Evolutionary conservation across 2,797 vertebrate genomes (phyloP), one percentile per base, ranked within the genome.

Genomic region (Tenualosa ilisha): DNA sequence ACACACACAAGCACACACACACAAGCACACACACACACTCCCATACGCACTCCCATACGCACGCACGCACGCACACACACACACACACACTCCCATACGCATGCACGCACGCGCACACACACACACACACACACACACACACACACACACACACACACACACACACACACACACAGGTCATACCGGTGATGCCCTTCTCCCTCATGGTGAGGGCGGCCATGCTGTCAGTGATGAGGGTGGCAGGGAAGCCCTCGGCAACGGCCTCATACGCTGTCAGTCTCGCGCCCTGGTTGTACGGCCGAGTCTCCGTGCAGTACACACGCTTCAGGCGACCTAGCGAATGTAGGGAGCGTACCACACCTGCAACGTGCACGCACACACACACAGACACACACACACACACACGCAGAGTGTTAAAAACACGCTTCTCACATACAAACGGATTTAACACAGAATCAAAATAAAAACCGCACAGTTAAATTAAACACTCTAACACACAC

Each of bases 201-300:
- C 95, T 95, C 96, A 98, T 97, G 92, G 97, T 93, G 0, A 97
- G 94, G 0, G 97, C 96, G 0, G 95, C 97, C 95, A 96, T 96
- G 94, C 97, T 98, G 95, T 98, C 97, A 0, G 96, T 91, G 50
- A 98, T 97, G 59, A 98, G 97, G 0, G 97, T 98, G 8, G 96
- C 97, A 0, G 97, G 97, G 89, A 98, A 95, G 20, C 95, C 92
- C 86, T 98, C 97, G 0, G 96, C 95, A 0, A 97, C 96, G 2
- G 97, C 95, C 94, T 98, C 97, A 0, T 97, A 97, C 0, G 97
- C 97, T 0, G 97, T 98, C 88, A 98, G 95, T 7, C 97, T 92
- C 81, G 97, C 96, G 0, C 97, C 97, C 92, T 98, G 97, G 92
- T 98, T 98, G 92, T 98, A 98, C 3, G 97, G 97, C 87, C 97